A percentile compares a stretch with the other conserved stretches of the same genome.
phyloP scores from a whole-genome alignment of 2,797 vertebrate genomes.

The Luscinia luscinia region DNA sequence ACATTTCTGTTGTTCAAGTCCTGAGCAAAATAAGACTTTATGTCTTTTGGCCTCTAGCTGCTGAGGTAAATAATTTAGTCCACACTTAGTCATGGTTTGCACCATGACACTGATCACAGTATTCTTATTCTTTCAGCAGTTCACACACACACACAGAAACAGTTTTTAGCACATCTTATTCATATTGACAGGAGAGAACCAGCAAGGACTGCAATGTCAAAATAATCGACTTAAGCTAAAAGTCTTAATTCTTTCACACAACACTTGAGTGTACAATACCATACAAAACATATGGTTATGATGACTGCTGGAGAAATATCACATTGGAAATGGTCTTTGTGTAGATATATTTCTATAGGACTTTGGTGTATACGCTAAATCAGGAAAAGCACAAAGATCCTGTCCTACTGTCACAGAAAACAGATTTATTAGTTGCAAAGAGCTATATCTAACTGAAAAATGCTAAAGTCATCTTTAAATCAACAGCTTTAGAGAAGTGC shows the following conservation, averaged over 20 bases:
- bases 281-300: neutral
- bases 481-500: neutral
- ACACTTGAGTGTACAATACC: neutral
- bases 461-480: neutral
- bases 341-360: neutral
- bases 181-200: neutral
- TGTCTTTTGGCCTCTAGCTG: neutral
- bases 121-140: neutral
- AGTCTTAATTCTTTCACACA: neutral
- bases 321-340: neutral
- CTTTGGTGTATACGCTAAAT: neutral
- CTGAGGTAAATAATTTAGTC: neutral
- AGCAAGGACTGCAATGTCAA: neutral
- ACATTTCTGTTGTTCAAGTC: neutral
- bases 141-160: neutral
- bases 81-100: neutral
- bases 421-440: conserved; percentile 2
- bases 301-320: neutral
- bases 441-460: neutral
- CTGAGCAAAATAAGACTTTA: neutral
- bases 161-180: neutral
- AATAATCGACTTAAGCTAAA: neutral
- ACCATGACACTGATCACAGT: neutral
- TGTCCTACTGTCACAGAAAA: neutral
- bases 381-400: neutral